A percentile compares a stretch with the other conserved stretches of the same genome.
These are phyloP conservation scores for Ormyrus pomaceus DNA, from an alignment of 2,888 invertebrate species.

Conservation along the genomic window DNA sequence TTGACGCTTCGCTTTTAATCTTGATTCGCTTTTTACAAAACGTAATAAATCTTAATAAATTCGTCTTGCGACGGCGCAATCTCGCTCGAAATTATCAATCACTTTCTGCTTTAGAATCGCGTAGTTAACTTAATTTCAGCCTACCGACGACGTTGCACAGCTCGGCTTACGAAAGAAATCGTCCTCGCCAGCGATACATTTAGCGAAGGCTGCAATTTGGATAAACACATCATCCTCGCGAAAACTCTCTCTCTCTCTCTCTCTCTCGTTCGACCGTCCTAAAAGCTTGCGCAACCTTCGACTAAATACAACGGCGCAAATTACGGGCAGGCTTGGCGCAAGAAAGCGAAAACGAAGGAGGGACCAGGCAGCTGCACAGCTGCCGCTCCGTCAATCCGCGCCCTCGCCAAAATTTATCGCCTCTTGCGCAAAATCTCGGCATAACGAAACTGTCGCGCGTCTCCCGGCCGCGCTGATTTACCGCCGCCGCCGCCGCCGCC, in stretches of 20 bases:
- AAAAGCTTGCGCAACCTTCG: slow-evolving; percentile 7
- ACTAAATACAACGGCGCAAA: background rate
- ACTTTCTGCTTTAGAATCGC: too few relatives aligned
- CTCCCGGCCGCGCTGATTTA: background rate
- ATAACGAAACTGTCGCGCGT: background rate
- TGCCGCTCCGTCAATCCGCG: background rate
- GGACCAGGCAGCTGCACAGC: background rate
- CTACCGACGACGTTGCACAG: too few relatives aligned
- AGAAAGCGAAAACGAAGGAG: slow-evolving; percentile 9
- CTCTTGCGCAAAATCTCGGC: background rate
- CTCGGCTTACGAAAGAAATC: too few relatives aligned
- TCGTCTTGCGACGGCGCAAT: too few relatives aligned
- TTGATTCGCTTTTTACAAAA: too few relatives aligned
- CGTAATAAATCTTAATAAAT: too few relatives aligned
- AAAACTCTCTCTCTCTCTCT: background rate
- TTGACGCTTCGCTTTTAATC: too few relatives aligned
- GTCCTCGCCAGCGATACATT: too few relatives aligned
- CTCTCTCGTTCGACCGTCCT: too few relatives aligned
- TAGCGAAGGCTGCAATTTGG: too few relatives aligned
- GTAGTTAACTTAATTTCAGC: too few relatives aligned
- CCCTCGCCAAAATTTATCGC: slow-evolving; percentile 8
- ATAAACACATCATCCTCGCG: slow-evolving; percentile 12
- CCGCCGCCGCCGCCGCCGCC: background rate
- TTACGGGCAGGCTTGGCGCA: background rate
- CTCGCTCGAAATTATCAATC: too few relatives aligned